phyloP scores from a whole-genome alignment of 1,140 invertebrate genomes.

The Ceratosolen fusciceps region DNA sequence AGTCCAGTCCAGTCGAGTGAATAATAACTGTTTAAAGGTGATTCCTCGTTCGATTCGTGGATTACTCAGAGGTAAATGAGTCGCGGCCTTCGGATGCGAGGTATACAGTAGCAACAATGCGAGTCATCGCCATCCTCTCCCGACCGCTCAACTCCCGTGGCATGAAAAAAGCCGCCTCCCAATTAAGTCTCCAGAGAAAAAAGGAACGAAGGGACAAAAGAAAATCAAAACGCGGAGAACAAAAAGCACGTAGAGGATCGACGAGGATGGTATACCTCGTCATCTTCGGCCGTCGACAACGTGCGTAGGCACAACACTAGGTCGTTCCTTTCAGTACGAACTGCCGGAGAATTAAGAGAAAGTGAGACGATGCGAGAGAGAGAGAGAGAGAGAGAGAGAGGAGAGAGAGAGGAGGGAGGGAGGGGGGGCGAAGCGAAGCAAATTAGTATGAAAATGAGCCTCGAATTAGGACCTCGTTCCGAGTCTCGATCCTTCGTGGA shows the following conservation, averaged over 20 bases:
- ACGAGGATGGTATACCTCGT: constrained; percentile 20
- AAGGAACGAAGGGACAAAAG: neutral
- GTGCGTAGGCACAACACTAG: neutral
- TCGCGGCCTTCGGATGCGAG: neutral
- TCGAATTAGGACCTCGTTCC: constrained; percentile 48
- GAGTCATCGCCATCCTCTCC: neutral
- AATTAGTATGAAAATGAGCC: constrained; percentile 53
- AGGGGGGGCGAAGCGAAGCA: constrained; percentile 38
- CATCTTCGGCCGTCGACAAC: neutral
- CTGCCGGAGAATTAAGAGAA: constrained; percentile 14
- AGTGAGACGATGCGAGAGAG: no score
- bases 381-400: no score
- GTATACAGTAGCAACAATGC: constrained; percentile 4
- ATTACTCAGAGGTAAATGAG: constrained; percentile 4
- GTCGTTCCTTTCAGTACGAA: constrained; percentile 34
- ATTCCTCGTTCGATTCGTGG: neutral
- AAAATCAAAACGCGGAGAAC: constrained; percentile 14
- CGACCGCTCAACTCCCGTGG: no score
- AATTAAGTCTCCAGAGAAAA: constrained; percentile 29
- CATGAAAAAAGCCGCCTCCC: constrained; percentile 26
- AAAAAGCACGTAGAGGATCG: constrained; percentile 5
- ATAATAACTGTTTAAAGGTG: neutral
- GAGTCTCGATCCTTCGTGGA: constrained; percentile 56
- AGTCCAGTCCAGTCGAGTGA: no score
- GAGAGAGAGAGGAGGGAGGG: no score